Conservation (phyloP, 2,888 invertebrate species). For the Dinocampus coccinellae region DNA sequence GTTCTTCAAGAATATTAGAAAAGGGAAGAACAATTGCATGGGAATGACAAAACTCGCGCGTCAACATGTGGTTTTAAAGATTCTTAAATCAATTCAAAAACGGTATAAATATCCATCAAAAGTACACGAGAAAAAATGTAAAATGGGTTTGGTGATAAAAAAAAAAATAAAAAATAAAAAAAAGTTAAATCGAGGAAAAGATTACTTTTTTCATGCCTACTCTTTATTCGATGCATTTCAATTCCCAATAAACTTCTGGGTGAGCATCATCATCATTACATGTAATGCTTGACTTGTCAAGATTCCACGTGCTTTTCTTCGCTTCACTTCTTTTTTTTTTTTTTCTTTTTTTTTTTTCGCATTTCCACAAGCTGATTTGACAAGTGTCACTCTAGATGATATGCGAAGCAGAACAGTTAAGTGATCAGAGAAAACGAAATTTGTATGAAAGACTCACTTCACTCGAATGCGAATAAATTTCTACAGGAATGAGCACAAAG, state of each 20-base stretch:
- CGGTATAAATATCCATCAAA: neutral
- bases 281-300: slow-evolving; percentile 1
- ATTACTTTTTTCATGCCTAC: neutral
- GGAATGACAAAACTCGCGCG: neutral
- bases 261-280: neutral
- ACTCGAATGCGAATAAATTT: neutral
- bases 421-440: slow-evolving; percentile 1
- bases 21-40: neutral
- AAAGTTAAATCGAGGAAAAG: neutral
- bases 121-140: neutral
- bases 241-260: neutral
- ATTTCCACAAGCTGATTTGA: neutral
- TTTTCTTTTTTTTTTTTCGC: no score
- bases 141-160: neutral
- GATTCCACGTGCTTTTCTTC: neutral
- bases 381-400: slow-evolving; percentile 1
- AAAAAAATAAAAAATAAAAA: neutral
- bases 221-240: neutral
- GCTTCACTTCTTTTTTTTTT: no score
- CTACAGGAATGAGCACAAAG: neutral
- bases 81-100: neutral
- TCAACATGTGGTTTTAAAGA: neutral
- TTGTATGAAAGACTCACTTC: neutral
- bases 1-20: neutral
- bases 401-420: neutral